A percentile compares a stretch with the other conserved stretches of the same genome.
phyloP scores from a whole-genome alignment of 1,140 invertebrate species.

The Phenacoccus solenopsis region DNA sequence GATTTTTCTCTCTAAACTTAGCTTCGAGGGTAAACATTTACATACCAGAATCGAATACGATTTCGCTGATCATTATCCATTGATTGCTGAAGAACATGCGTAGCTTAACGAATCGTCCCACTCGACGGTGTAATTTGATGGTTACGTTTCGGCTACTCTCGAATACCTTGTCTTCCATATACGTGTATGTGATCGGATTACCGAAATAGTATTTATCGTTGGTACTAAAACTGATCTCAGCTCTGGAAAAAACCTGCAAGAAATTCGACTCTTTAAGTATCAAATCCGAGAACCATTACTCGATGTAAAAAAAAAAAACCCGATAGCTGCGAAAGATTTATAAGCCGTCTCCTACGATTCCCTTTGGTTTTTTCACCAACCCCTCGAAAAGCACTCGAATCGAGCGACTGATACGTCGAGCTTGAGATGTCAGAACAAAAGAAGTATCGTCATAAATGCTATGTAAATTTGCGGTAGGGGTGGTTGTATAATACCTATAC shows the following conservation, averaged over 20 bases:
- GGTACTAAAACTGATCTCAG: slow-evolving; percentile 66
- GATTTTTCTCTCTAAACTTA: neutral
- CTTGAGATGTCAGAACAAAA: no score
- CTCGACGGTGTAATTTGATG: slow-evolving; percentile 68
- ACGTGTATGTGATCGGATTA: slow-evolving; percentile 57
- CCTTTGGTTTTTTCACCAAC: neutral
- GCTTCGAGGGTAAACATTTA: no score
- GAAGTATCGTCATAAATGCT: neutral
- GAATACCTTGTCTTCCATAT: slow-evolving; percentile 67
- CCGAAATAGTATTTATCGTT: slow-evolving; percentile 61
- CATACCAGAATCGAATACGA: slow-evolving; percentile 66
- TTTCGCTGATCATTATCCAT: slow-evolving; percentile 84
- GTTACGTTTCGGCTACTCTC: slow-evolving; percentile 69
- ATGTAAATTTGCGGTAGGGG: neutral
- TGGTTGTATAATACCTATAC: neutral
- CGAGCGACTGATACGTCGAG: no score
- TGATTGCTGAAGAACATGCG: slow-evolving; percentile 64
- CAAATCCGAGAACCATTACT: neutral
- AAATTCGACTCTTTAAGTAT: slow-evolving; percentile 10
- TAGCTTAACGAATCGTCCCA: slow-evolving; percentile 69
- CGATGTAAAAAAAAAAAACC: neutral
- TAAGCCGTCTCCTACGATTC: neutral
- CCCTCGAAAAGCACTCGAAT: no score
- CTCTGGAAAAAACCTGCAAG: slow-evolving; percentile 59
- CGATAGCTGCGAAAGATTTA: neutral